phyloP scores from a whole-genome alignment of 1,140 invertebrate genomes.

The Cyrtorhinus lividipennis region DNA sequence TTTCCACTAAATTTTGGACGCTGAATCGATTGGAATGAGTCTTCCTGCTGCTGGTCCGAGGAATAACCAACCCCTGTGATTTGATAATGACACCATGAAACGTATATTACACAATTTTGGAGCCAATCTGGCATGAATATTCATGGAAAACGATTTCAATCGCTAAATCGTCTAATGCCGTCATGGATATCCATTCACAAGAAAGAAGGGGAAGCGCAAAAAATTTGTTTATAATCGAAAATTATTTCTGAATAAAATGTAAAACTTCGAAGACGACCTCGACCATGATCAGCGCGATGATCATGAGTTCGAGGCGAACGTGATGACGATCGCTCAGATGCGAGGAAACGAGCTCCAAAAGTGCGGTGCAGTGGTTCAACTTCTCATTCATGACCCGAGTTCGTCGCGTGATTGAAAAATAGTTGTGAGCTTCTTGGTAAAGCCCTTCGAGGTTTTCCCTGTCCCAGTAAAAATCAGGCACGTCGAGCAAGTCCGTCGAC shows the following conservation, averaged over 20 bases:
- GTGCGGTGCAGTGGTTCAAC: slow-evolving; percentile 78
- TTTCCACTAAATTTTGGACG: too few species aligned
- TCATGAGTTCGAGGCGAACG: slow-evolving; percentile 87
- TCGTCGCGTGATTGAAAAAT: slow-evolving; percentile 70
- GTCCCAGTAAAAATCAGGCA: slow-evolving; percentile 96
- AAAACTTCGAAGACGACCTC: slow-evolving; percentile 81
- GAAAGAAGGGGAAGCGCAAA: too few species aligned
- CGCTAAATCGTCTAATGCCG: too few species aligned
- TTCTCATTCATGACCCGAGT: slow-evolving; percentile 92
- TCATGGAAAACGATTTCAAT: too few species aligned
- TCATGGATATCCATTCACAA: too few species aligned
- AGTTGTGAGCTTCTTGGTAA: slow-evolving; percentile 62
- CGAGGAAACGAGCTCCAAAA: slow-evolving; percentile 70
- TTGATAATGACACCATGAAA: too few species aligned
- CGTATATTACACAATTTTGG: too few species aligned
- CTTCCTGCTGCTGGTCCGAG: too few species aligned
- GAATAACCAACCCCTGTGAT: too few species aligned
- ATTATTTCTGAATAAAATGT: slow-evolving; percentile 39
- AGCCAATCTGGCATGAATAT: too few species aligned
- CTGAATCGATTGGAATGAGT: too few species aligned
- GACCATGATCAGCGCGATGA: slow-evolving; percentile 85
- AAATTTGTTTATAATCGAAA: neutral
- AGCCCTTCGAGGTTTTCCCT: slow-evolving; percentile 68
- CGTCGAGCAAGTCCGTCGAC: slow-evolving; percentile 83
- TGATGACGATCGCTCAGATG: slow-evolving; percentile 85